Percentiles rank a stretch among this genome's conserved stretches.
Conservation (phyloP, 1,140 invertebrate species). For the Uloborus diversus region DNA sequence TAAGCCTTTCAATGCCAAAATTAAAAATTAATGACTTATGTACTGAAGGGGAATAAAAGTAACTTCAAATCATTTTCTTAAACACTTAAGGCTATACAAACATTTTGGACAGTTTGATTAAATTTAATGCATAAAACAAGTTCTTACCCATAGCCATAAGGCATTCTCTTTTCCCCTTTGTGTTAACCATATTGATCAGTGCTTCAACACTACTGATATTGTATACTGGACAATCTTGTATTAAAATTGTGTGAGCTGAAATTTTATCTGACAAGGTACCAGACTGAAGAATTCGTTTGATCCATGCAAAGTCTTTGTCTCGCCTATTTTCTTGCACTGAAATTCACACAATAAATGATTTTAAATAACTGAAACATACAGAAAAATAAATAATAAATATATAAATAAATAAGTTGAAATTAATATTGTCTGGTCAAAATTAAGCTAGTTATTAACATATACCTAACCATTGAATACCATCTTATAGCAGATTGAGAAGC, state of each 20-base stretch:
- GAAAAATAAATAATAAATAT: not conserved
- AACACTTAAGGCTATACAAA: too few relatives aligned
- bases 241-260: conserved; percentile 81
- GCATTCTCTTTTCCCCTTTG: conserved; percentile 82
- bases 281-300: conserved; percentile 79
- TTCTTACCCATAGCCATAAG: conserved; percentile 71
- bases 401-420: not conserved
- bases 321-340: conserved; percentile 30
- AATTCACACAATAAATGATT: not conserved
- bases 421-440: not conserved
- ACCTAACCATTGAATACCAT: too few relatives aligned
- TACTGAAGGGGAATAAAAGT: too few relatives aligned
- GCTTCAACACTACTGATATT: conserved; percentile 77
- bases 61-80: too few relatives aligned
- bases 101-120: too few relatives aligned
- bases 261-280: conserved; percentile 87
- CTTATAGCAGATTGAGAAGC: too few relatives aligned
- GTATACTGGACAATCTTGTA: conserved; percentile 86
- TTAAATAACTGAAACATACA: not conserved
- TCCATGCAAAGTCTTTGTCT: conserved; percentile 71
- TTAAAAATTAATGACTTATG: too few relatives aligned
- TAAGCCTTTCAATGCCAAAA: too few relatives aligned
- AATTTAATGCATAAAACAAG: too few relatives aligned
- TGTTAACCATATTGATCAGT: conserved; percentile 81
- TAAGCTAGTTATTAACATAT: not conserved